Evolutionary conservation across 2,797 vertebrate species (phyloP).

Genomic region (Rhadinocentrus ornatus): DNA sequence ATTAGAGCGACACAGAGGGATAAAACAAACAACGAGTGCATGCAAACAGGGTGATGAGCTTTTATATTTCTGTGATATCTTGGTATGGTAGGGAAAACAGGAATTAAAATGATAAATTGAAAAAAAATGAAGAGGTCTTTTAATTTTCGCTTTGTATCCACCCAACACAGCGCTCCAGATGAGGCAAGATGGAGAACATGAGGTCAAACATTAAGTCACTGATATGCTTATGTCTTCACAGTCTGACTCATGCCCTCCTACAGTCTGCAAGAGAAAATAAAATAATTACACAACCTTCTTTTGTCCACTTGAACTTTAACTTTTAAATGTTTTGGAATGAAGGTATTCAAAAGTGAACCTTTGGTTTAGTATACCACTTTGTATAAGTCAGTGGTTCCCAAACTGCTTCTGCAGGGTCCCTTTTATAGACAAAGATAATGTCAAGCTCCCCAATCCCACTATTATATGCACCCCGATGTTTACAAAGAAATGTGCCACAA

Average conservation of each 20-base stretch:
- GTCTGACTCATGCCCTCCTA: no score
- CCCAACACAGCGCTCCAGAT: constrained; percentile 40
- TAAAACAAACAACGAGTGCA: constrained; percentile 53
- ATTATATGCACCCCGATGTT: no score
- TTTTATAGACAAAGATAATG: no score
- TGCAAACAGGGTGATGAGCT: constrained; percentile 45
- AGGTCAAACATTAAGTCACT: constrained; percentile 20
- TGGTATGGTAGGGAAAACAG: constrained; percentile 38
- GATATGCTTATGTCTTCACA: constrained; percentile 11
- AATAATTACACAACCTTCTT: neutral
- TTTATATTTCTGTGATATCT: constrained; percentile 72
- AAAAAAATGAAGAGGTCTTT: constrained; percentile 14
- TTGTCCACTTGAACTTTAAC: neutral
- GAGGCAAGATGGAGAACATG: constrained; percentile 21
- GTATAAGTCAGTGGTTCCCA: no score
- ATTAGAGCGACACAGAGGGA: constrained; percentile 34
- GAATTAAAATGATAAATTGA: neutral
- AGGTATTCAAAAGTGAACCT: no score
- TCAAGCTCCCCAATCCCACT: no score
- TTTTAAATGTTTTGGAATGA: no score
- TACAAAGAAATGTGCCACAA: no score
- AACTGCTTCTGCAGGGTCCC: no score
- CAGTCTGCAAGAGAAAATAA: neutral
- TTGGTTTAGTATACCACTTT: no score
- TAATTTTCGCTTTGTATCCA: constrained; percentile 28